Conservation (phyloP, 2,113 vertebrate genomes). For the Chaenocephalus aceratus region DNA sequence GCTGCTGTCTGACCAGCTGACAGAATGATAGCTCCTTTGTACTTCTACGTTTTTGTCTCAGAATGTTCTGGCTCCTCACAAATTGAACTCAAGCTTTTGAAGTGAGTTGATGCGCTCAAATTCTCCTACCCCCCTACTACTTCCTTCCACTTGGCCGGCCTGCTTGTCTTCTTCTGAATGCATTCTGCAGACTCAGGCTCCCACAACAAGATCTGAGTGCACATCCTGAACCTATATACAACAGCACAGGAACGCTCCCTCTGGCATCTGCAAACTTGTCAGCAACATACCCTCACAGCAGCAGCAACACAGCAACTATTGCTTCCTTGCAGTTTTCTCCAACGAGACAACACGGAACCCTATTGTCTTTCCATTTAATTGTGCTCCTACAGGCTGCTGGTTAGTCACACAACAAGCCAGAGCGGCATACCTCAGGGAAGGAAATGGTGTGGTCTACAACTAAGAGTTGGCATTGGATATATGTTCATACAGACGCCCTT, state of each 20-base stretch:
- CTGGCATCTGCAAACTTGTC: conserved; percentile 61
- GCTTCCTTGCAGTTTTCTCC: conserved; percentile 46
- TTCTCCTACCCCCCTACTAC: conserved; percentile 8
- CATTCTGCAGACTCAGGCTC: conserved; percentile 65
- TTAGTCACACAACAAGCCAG: conserved; percentile 49
- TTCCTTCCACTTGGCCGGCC: conserved; percentile 50
- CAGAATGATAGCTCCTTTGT: conserved; percentile 67
- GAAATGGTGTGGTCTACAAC: conserved; percentile 6
- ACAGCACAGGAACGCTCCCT: conserved; percentile 46
- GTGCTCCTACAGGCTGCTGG: conserved; percentile 52
- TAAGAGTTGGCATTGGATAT: conserved; percentile 18
- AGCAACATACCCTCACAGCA: conserved; percentile 50
- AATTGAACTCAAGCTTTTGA: conserved; percentile 70
- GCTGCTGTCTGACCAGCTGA: conserved; percentile 69
- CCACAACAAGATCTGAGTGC: conserved; percentile 50
- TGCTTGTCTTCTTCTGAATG: conserved; percentile 47
- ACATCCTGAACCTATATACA: conserved; percentile 41
- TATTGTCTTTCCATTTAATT: conserved; percentile 71
- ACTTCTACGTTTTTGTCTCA: conserved; percentile 56
- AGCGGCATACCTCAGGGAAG: conserved; percentile 53
- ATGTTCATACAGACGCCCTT: not conserved
- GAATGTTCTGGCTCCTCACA: conserved; percentile 57
- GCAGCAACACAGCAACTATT: conserved; percentile 34
- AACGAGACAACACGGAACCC: conserved; percentile 46
- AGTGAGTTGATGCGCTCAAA: conserved; percentile 57